Conservation (phyloP, 2,113 vertebrate genomes). For the Geococcyx californianus region DNA sequence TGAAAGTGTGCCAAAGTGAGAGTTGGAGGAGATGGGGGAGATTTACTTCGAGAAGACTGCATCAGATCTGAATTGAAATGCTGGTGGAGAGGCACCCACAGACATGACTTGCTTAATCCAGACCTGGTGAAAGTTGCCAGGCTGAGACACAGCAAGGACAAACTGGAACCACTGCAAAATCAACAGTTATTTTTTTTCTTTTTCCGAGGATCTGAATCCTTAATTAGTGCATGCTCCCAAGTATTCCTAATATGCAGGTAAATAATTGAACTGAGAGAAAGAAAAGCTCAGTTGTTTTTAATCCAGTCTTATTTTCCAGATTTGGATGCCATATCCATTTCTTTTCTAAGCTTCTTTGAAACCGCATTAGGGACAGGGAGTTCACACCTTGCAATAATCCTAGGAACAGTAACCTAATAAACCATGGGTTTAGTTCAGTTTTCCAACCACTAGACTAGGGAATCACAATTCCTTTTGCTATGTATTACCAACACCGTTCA, state of each 20-base stretch:
- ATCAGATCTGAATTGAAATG: background rate
- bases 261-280: background rate
- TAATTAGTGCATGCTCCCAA: background rate
- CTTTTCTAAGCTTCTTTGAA: background rate
- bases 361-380: background rate
- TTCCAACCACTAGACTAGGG: background rate
- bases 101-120: background rate
- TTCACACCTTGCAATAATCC: background rate
- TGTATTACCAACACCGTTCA: background rate
- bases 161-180: background rate
- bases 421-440: background rate
- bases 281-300: background rate
- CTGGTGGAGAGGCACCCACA: fast-evolving
- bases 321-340: background rate
- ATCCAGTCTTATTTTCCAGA: background rate
- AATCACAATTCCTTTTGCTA: background rate
- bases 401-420: background rate
- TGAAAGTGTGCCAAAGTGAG: background rate
- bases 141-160: background rate
- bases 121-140: background rate
- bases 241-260: background rate
- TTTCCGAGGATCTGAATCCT: background rate
- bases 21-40: background rate
- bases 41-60: background rate
- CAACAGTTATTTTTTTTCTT: background rate